These are phyloP conservation scores for Morpho achilles DNA, from an alignment of 2,888 invertebrate genomes.

Conservation along the genomic window DNA sequence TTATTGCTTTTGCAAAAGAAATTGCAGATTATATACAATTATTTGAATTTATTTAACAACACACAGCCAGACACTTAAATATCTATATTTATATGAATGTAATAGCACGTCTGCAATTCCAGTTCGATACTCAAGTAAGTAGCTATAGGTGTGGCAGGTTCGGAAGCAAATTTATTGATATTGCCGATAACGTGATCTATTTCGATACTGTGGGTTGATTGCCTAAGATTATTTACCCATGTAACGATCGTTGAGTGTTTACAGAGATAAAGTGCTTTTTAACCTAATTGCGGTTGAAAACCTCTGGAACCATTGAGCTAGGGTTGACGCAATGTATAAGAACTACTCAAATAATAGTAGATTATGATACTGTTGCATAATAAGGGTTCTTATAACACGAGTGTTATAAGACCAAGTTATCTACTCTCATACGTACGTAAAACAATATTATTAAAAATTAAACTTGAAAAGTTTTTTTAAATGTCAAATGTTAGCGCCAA, in stretches of 20 bases:
- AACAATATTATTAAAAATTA: too few relatives aligned
- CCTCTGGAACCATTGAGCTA: constrained; percentile 17
- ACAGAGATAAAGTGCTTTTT: constrained; percentile 27
- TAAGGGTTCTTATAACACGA: too few relatives aligned
- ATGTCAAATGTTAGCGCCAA: too few relatives aligned
- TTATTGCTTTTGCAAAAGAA: too few relatives aligned
- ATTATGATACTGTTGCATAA: too few relatives aligned
- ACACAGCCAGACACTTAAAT: too few relatives aligned
- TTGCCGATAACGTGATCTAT: constrained; percentile 39
- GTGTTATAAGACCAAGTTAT: too few relatives aligned
- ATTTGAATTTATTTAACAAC: too few relatives aligned
- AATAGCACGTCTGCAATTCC: constrained; percentile 12
- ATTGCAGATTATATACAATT: too few relatives aligned
- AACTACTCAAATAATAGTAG: too few relatives aligned
- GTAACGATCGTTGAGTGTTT: constrained; percentile 27
- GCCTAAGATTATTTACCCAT: constrained; percentile 27
- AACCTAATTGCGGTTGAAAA: constrained; percentile 30
- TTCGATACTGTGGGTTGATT: constrained; percentile 31
- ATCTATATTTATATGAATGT: constrained; percentile 2
- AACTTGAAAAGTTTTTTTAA: too few relatives aligned
- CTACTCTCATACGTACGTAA: too few relatives aligned
- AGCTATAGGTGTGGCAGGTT: constrained; percentile 25
- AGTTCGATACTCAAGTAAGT: constrained; percentile 16
- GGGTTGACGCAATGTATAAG: constrained; percentile 6
- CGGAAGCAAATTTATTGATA: constrained; percentile 27